These are phyloP conservation scores for Caerostris darwini DNA, from an alignment of 1,140 invertebrate species.

Conservation along the genomic window DNA sequence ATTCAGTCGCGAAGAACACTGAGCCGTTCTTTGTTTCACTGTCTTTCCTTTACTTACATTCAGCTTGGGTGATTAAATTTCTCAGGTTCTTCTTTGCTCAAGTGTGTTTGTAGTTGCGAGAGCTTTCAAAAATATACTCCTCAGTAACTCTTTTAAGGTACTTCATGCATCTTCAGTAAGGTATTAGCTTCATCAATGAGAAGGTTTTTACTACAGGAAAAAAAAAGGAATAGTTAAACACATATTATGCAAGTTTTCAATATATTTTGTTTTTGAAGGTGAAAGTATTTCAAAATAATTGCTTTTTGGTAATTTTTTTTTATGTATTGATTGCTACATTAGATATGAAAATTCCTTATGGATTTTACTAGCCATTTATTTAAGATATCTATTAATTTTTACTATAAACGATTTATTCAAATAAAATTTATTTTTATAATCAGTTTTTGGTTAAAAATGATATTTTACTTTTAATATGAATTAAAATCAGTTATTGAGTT, in stretches of 20 bases:
- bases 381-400: not conserved
- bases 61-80: constrained; percentile 42
- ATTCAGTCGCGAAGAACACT: constrained; percentile 24
- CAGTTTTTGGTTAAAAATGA: too few relatives aligned
- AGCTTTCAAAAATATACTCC: not conserved
- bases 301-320: not conserved
- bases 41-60: constrained; percentile 5
- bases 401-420: too few relatives aligned
- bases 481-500: too few relatives aligned
- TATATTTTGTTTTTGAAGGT: not conserved
- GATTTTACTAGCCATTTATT: not conserved
- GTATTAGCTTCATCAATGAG: not conserved
- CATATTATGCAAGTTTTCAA: not conserved
- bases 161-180: constrained; percentile 10
- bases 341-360: not conserved
- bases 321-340: not conserved
- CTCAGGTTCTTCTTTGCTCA: constrained; percentile 13
- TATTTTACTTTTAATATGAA: too few relatives aligned
- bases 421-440: too few relatives aligned
- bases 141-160: not conserved
- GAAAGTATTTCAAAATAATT: not conserved
- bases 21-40: constrained; percentile 1
- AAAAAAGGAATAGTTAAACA: not conserved
- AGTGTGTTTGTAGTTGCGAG: constrained; percentile 5
- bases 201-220: not conserved